Evolutionary conservation across 2,888 invertebrate genomes (phyloP).

Genomic region (Amiota communis): DNA sequence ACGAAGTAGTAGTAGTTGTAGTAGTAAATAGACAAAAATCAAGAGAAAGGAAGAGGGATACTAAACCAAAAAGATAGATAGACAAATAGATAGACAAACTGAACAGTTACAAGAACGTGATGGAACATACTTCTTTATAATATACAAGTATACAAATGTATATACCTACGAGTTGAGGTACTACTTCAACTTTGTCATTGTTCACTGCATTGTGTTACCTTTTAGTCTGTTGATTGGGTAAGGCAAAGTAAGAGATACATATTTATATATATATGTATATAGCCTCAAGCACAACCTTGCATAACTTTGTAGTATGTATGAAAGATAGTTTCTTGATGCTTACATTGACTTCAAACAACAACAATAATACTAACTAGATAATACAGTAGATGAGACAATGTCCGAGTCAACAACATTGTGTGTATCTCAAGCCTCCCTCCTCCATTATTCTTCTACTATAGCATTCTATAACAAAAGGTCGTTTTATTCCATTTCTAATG

Average conservation of each 20-base stretch:
- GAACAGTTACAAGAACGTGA: background rate
- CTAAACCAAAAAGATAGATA: too few relatives aligned
- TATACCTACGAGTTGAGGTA: background rate
- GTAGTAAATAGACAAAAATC: too few relatives aligned
- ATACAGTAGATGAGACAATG: background rate
- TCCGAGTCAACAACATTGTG: slow-evolving; percentile 5
- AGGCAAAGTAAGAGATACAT: background rate
- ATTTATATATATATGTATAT: background rate
- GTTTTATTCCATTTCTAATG: slow-evolving; percentile 14
- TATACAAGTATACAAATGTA: too few relatives aligned
- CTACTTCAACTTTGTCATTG: slow-evolving; percentile 25
- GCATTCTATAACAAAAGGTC: slow-evolving; percentile 27
- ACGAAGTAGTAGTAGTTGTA: too few relatives aligned
- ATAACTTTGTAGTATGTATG: slow-evolving; percentile 13
- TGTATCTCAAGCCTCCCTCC: too few relatives aligned
- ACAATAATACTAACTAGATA: too few relatives aligned
- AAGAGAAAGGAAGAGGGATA: too few relatives aligned
- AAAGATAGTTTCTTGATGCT: background rate
- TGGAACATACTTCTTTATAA: background rate
- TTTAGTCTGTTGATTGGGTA: background rate
- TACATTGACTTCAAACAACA: slow-evolving; percentile 9
- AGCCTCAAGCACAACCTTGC: slow-evolving; percentile 13
- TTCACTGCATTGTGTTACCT: slow-evolving; percentile 25
- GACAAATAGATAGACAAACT: too few relatives aligned
- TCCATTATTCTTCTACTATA: too few relatives aligned